These are phyloP conservation scores for Drosophila ercepeae DNA, from an alignment of 1,140 invertebrate species.

Conservation along the genomic window DNA sequence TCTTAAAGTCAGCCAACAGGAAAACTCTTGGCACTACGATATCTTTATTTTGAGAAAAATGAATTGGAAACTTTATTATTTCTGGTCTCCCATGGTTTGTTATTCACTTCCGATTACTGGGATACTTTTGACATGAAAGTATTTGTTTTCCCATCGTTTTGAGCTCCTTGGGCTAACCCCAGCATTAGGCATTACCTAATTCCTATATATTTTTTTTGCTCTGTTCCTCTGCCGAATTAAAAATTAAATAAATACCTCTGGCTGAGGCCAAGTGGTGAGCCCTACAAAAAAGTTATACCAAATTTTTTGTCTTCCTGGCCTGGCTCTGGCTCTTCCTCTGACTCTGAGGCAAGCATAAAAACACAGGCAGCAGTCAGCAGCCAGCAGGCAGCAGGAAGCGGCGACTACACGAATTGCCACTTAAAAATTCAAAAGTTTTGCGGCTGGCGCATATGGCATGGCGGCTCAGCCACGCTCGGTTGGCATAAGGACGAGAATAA, in stretches of 20 bases:
- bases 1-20: not conserved
- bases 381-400: constrained; percentile 54
- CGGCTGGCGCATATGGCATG: constrained; percentile 71
- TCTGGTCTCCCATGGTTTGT: too few species aligned
- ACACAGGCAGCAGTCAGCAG: too few species aligned
- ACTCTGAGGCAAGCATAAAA: not conserved
- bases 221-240: constrained; percentile 24
- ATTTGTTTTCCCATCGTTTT: too few species aligned
- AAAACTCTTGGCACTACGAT: constrained; percentile 1
- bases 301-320: constrained; percentile 8
- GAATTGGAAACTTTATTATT: too few species aligned
- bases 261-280: constrained; percentile 16
- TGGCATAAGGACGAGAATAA: constrained; percentile 20
- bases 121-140: too few species aligned
- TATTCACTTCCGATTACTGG: too few species aligned
- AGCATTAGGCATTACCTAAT: not conserved
- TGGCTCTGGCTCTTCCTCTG: too few species aligned
- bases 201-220: constrained; percentile 1
- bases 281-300: constrained; percentile 23
- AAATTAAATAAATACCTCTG: constrained; percentile 52
- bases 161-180: too few species aligned
- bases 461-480: constrained; percentile 26
- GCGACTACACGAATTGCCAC: constrained; percentile 77
- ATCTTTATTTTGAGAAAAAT: not conserved
- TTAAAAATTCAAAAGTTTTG: constrained; percentile 83